A percentile compares a stretch with the other conserved stretches of the same genome.
Conservation (phyloP, 2,797 vertebrate genomes). For the Neosalanx taihuensis region DNA sequence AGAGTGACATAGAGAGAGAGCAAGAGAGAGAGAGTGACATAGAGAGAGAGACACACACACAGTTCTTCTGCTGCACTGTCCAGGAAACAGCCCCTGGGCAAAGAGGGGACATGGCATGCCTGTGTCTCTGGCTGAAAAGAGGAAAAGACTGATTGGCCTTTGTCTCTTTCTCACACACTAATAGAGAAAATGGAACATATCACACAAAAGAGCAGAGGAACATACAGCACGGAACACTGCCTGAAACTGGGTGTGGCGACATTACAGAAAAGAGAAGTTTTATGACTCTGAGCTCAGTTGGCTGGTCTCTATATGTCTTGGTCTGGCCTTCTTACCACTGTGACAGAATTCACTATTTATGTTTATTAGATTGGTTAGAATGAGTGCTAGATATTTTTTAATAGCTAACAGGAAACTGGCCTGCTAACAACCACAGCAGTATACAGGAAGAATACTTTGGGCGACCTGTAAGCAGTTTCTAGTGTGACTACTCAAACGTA, state of each 20-base stretch:
- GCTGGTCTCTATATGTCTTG: conserved; percentile 5
- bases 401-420: conserved; percentile 47
- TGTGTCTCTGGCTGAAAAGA: conserved; percentile 12
- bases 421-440: conserved; percentile 8
- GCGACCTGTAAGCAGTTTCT: not conserved
- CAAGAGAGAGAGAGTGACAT: not conserved
- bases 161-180: conserved; percentile 38
- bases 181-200: conserved; percentile 36
- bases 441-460: conserved; percentile 22
- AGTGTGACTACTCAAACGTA: not conserved
- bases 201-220: conserved; percentile 25
- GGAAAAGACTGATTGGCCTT: conserved; percentile 30
- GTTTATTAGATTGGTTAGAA: not conserved
- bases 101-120: not conserved
- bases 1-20: not conserved
- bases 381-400: not conserved
- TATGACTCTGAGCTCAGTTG: conserved; percentile 34
- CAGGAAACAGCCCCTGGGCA: not conserved
- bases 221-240: conserved; percentile 12
- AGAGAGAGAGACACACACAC: not conserved
- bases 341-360: not conserved
- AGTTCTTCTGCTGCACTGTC: conserved; percentile 1
- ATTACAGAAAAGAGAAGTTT: conserved; percentile 33
- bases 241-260: conserved; percentile 36
- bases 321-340: not conserved